Evolutionary conservation across 2,888 invertebrate species (phyloP).

Genomic region (Tenthredo notha): DNA sequence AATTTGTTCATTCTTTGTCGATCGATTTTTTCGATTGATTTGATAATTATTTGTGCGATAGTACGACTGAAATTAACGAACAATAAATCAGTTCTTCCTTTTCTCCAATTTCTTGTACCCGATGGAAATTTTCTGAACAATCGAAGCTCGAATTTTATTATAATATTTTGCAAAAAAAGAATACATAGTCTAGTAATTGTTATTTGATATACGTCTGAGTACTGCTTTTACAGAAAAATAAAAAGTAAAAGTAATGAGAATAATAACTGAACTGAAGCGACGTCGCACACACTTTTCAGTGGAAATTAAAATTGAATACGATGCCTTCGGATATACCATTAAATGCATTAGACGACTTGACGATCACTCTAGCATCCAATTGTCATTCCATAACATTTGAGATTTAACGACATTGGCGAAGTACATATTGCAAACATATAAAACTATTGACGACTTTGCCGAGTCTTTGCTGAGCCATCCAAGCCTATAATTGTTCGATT

Average conservation of each 20-base stretch:
- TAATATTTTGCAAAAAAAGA: neutral
- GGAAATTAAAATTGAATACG: neutral
- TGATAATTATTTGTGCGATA: no score
- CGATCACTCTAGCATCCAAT: neutral
- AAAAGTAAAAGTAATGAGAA: neutral
- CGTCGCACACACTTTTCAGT: neutral
- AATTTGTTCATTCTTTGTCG: neutral
- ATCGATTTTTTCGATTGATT: neutral
- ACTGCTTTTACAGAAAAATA: neutral
- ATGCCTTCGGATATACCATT: neutral
- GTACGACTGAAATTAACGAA: no score
- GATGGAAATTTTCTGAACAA: neutral
- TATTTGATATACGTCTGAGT: neutral
- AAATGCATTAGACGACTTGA: constrained; percentile 21
- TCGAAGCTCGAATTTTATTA: neutral
- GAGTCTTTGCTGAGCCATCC: constrained; percentile 1
- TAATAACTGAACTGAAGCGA: neutral
- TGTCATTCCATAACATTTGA: constrained; percentile 15
- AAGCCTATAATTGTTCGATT: constrained; percentile 16
- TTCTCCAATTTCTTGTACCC: neutral
- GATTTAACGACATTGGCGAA: constrained; percentile 1
- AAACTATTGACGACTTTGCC: neutral
- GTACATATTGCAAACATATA: constrained; percentile 7
- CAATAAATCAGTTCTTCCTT: no score
- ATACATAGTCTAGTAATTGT: neutral